phyloP scores from a whole-genome alignment of 2,113 vertebrate species.

The Seriola dumerili region DNA sequence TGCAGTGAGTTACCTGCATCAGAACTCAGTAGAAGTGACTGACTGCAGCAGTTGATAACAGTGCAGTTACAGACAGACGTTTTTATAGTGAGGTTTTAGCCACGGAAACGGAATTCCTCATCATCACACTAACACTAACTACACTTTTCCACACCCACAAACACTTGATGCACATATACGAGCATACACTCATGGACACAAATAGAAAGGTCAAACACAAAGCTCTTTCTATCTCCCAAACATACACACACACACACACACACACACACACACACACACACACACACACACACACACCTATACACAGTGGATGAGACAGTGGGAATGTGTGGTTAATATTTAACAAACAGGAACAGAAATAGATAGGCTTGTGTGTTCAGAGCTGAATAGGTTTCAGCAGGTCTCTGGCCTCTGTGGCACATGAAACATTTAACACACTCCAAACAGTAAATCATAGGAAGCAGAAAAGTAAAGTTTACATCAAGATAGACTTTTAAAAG shows the following conservation, averaged over 20 bases:
- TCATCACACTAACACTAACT: slow-evolving; percentile 6
- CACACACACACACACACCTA: slow-evolving; percentile 55
- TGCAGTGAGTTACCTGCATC: neutral
- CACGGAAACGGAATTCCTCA: slow-evolving; percentile 8
- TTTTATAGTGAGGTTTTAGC: neutral
- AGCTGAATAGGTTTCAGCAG: slow-evolving; percentile 74
- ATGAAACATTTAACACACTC: slow-evolving; percentile 82
- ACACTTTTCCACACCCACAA: slow-evolving; percentile 13
- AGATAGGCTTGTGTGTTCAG: slow-evolving; percentile 80
- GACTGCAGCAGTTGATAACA: neutral
- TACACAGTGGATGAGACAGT: slow-evolving; percentile 69
- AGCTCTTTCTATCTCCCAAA: slow-evolving; percentile 42
- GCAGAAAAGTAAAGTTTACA: slow-evolving; percentile 81
- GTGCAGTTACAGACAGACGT: neutral
- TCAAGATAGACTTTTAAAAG: slow-evolving; percentile 73
- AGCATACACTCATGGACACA: slow-evolving; percentile 26
- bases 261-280: slow-evolving; percentile 41
- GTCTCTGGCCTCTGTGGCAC: slow-evolving; percentile 73
- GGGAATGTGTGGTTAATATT: slow-evolving; percentile 84
- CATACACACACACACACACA: slow-evolving; percentile 51
- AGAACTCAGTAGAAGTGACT: neutral
- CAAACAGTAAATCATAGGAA: slow-evolving; percentile 81
- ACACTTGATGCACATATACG: slow-evolving; percentile 23
- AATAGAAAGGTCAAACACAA: slow-evolving; percentile 58
- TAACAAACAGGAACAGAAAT: slow-evolving; percentile 84